Evolutionary conservation across 2,888 invertebrate genomes (phyloP), one percentile per base, ranked within the genome.

Genomic region (Rhagium mordax): DNA sequence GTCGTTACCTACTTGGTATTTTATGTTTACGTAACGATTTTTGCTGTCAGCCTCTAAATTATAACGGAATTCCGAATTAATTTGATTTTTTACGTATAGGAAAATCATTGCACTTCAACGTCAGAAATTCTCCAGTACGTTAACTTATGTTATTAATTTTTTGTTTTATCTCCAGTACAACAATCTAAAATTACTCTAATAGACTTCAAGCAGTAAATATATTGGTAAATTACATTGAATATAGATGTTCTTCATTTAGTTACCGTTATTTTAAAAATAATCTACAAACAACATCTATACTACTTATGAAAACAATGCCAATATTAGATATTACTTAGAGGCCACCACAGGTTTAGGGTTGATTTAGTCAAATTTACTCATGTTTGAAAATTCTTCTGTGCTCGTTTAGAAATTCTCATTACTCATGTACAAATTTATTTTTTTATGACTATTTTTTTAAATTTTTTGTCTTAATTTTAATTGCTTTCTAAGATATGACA

Each of bases 1-100:
- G 49, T 47, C 20, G 24, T 62, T 24, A 29, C n/a, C n/a, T n/a
- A n/a, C 29, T 8, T 0, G 47, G 24, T 24, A 47, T 62, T 47
- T 10, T n/a, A 21, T 24, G 24, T 48, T 48, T 62, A 48, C 49
- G 24, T 62, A 48, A 62, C 49, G 47, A 62, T 47, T 62, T 62
- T 57, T 21, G 48, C 62, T 47, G 20, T 24, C 13, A 48, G 62
- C 55, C 20, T 21, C 8, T 41, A 47, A 60, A 18, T 62, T 62
- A 47, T 62, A 62, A 62, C 62, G 62, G 62, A 48, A 15, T 62
- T 48, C 27, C 4, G 24, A 62, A 49, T 62, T 62, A 62, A 62
- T 62, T 57, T 29, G 3, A 29, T 29, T 16, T 57, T 29, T 57
- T 57, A 27, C 27, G 21, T 53, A 21, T 24, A 53, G 21, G 21